Base-by-base conservation (phyloP, 2,113 vertebrate genomes). In the Mesoclemmys tuberculata region DNA sequence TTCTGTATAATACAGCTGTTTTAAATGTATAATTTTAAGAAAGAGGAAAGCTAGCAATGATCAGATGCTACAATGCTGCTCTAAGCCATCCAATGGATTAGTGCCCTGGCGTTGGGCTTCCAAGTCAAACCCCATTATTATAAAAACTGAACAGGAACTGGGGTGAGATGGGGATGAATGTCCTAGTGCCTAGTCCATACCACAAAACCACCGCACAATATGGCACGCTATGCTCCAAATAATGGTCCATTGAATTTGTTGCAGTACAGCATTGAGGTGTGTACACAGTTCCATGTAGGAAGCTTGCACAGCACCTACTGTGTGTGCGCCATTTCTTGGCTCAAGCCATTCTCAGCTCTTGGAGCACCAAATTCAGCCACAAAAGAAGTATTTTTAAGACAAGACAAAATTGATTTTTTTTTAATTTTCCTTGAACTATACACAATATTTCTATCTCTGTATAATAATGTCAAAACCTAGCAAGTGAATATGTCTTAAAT, bases 401-500 rank as follows among this genome's bases (percentile, higher is more conserved):
- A 81, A 89, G 92, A 90, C 86, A 93, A 97, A 98, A 94, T 95
- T 97, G 93, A 90, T 46, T 1, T 2, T 35, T 90, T 75, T 44
- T 97, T 97, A 96, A 97, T 98, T 97, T 98, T 98, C 97, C 97
- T 98, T 97, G 97, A 98, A 98, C 97, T 98, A 97, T 97, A 97
- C 96, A 95, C 97, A 94, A 95, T 97, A 98, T 98, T 98, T 98
- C 98, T 97, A 97, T 98, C 97, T 98, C 93, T 98, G 97, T 98
- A 98, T 98, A 97, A 98, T 98, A 98, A 98, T 98, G 98, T 97
- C 95, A 89, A 98, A 98, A 97, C 96, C 97, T 98, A 98, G 98
- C 98, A 97, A 97, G 98, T 98, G 98, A 98, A 97, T 97, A 97
- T 98, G 98, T 98, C 98, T 96, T 98, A 97, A 97, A 96, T 97